A percentile compares a stretch with the other conserved stretches of the same genome.
These are phyloP conservation scores for Ictidomys tridecemlineatus DNA, from an alignment of 2,113 vertebrate species.

Conservation along the genomic window DNA sequence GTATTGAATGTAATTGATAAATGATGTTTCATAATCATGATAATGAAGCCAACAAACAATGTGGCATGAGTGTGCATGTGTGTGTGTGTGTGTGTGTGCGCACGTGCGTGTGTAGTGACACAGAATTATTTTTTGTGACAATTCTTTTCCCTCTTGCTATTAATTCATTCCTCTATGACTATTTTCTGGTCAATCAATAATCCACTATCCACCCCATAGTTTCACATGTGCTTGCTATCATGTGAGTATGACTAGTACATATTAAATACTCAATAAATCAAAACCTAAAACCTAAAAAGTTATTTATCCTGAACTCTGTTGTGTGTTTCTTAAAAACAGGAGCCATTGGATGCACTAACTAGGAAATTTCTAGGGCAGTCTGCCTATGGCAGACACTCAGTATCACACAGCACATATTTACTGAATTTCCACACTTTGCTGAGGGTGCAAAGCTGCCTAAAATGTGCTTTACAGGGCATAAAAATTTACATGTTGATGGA, in stretches of 20 bases:
- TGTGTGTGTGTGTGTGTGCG: too few species aligned
- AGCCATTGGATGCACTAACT: neutral
- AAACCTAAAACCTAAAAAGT: neutral
- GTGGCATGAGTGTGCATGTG: neutral
- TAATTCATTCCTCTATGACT: neutral
- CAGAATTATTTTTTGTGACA: neutral
- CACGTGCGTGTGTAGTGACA: neutral
- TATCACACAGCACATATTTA: neutral
- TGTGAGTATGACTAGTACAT: neutral
- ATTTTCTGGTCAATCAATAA: neutral
- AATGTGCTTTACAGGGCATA: neutral
- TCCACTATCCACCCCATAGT: neutral
- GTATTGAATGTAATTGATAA: neutral
- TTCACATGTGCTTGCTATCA: neutral
- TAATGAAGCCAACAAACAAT: neutral
- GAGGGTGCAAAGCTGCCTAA: slow-evolving; percentile 18
- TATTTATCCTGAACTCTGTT: neutral
- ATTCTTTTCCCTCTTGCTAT: neutral
- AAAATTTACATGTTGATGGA: slow-evolving; percentile 31
- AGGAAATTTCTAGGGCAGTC: neutral
- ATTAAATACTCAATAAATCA: neutral
- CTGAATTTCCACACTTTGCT: neutral
- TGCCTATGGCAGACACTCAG: neutral
- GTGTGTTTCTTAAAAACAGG: neutral
- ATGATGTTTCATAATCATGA: neutral